These are phyloP conservation scores for Onchidella celtica DNA, from an alignment of 2,888 invertebrate species.

Conservation along the genomic window DNA sequence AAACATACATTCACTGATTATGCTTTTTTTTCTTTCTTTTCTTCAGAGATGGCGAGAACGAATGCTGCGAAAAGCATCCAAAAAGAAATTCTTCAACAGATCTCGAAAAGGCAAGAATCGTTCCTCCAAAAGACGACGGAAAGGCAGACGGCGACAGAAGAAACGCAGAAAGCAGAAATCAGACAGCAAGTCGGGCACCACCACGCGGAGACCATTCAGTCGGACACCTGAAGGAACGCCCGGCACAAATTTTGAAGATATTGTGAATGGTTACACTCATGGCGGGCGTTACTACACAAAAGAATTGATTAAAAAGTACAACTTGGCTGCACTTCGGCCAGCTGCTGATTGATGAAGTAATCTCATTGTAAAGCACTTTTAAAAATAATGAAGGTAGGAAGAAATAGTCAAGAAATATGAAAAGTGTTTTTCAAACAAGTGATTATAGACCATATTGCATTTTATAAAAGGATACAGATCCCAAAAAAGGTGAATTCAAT, in stretches of 20 bases:
- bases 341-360: background rate
- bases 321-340: background rate
- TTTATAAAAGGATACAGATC: too few relatives aligned
- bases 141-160: background rate
- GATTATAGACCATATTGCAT: too few relatives aligned
- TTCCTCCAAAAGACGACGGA: background rate
- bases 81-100: too few relatives aligned
- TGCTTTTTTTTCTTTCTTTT: background rate
- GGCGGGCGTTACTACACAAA: slow-evolving; percentile 38
- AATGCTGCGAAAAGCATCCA: background rate
- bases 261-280: slow-evolving; percentile 34
- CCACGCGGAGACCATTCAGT: background rate
- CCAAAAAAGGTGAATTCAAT: too few relatives aligned
- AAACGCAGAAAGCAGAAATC: background rate
- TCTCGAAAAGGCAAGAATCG: background rate
- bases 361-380: background rate
- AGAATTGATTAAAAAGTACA: background rate
- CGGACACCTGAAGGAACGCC: background rate
- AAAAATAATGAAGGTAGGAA: background rate
- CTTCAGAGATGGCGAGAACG: slow-evolving; percentile 18
- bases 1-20: too few relatives aligned
- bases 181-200: background rate
- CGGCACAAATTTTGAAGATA: background rate
- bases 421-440: too few relatives aligned
- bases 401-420: too few relatives aligned